Conservation (phyloP, 2,113 vertebrate genomes). For the Symphodus melops region DNA sequence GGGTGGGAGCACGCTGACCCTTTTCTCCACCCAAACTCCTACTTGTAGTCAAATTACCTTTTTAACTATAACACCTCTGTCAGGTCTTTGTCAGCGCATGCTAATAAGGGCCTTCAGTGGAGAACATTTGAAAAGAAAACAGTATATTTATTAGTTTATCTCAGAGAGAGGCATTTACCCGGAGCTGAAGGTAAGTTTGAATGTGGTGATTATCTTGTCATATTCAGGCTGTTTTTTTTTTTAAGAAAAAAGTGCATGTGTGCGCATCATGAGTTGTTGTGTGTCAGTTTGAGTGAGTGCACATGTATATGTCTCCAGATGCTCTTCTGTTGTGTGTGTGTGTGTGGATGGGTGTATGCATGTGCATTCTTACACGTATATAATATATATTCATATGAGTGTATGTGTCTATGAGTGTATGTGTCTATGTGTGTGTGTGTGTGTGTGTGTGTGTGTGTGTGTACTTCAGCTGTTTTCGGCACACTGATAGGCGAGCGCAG, state of each 20-base stretch:
- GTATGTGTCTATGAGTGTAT: no score
- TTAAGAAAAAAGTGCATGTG: conserved; percentile 38
- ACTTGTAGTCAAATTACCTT: conserved; percentile 86
- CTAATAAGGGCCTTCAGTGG: conserved; percentile 82
- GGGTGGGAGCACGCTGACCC: conserved; percentile 68
- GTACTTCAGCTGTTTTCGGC: conserved; percentile 58
- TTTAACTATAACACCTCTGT: conserved; percentile 87
- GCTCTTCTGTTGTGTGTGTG: conserved; percentile 19
- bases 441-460: conserved; percentile 28
- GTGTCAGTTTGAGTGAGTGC: conserved; percentile 21
- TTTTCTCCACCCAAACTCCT: conserved; percentile 77
- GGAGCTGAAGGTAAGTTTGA: conserved; percentile 85
- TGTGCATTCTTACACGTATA: conserved; percentile 52
- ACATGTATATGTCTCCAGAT: conserved; percentile 44
- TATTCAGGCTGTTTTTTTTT: conserved; percentile 70
- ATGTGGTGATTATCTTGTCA: conserved; percentile 88
- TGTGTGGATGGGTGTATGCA: conserved; percentile 36
- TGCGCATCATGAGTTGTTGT: conserved; percentile 1
- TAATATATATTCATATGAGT: conserved; percentile 14
- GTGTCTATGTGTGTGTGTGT: no score
- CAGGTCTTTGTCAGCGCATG: conserved; percentile 82
- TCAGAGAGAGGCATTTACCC: conserved; percentile 78
- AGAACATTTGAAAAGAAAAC: conserved; percentile 83
- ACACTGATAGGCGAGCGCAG: conserved; percentile 68
- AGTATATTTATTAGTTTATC: conserved; percentile 88